Evolutionary conservation across 2,888 invertebrate species (phyloP), one percentile per base, ranked within the genome.

Genomic region (Neoascia interrupta): DNA sequence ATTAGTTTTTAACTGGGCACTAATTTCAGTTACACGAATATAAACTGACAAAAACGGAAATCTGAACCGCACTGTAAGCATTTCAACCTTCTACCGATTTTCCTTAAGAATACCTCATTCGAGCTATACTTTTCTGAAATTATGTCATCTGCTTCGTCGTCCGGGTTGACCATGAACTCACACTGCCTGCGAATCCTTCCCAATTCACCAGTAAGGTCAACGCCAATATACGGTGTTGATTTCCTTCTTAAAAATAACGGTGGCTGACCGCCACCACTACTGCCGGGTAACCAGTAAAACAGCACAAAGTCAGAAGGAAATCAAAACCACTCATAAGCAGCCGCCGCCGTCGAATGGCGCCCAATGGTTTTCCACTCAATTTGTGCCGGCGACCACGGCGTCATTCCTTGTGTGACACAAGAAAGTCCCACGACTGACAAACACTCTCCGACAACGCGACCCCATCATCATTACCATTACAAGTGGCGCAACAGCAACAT

Each of bases 341-440:
- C 18, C 63, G 51, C 34, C 45, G 31, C 39, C 43, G 51, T 23
- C 28, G 15, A 18, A 73, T 73, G 80, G 80, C 80, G 80, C 80
- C 80, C 73, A 69, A 69, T 68, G 63, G 80, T 80, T 80, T 80
- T 80, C 80, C 80, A 74, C 68, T 80, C 80, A 80, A 80, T 80
- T 80, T 73, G 58, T 74, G 47, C 39, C 53, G 54, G 28, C 61
- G 51, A 63, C 28, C 43, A 63, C 68, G 43, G 21, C 60, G 49
- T 21, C 21, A 26, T 19, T 45, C 19, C 26, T 23, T 31, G n/a
- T 47, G 28, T 39, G 47, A 58, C 49, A 43, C 13, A 58, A 26
- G 49, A 61, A 63, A 39, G 23, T 70, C 75, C 41, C 70, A 70
- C 64, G 66, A 72, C 45, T 72, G 72, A 79, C 63, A 54, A 26